A percentile compares a stretch with the other conserved stretches of the same genome.
These are phyloP conservation scores for Gorsachius goisagi DNA, from an alignment of 2,113 vertebrate species.

Conservation along the genomic window DNA sequence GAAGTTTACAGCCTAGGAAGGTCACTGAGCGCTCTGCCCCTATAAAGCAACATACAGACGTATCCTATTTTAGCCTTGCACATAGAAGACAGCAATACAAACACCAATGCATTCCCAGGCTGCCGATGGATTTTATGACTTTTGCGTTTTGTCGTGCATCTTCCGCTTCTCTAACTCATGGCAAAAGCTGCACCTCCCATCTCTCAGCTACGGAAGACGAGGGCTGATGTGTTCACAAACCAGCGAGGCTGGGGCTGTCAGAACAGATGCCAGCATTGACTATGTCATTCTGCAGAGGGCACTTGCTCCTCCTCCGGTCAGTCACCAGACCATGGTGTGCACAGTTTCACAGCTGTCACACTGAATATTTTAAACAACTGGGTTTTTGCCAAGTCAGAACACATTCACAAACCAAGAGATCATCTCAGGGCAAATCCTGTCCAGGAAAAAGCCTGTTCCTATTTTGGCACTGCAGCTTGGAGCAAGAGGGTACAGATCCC, in stretches of 20 bases:
- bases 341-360: neutral
- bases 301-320: neutral
- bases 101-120: neutral
- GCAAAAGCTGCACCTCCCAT: neutral
- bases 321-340: neutral
- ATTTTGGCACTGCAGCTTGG: neutral
- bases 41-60: neutral
- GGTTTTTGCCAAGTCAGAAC: constrained; percentile 18
- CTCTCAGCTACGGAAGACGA: neutral
- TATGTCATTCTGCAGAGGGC: neutral
- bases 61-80: neutral
- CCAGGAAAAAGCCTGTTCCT: constrained; percentile 38
- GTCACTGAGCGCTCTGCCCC: neutral
- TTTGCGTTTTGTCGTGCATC: neutral
- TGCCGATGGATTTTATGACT: neutral
- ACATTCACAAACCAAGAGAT: neutral
- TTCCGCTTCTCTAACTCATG: neutral
- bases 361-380: neutral
- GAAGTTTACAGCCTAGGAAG: neutral
- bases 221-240: neutral
- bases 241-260: neutral
- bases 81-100: neutral
- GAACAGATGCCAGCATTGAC: neutral
- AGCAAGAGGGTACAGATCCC: neutral
- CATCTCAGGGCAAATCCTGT: constrained; percentile 21